Evolutionary conservation across 1,140 invertebrate species (phyloP), one percentile per base, ranked within the genome.

Genomic region (Diabrotica virgifera): DNA sequence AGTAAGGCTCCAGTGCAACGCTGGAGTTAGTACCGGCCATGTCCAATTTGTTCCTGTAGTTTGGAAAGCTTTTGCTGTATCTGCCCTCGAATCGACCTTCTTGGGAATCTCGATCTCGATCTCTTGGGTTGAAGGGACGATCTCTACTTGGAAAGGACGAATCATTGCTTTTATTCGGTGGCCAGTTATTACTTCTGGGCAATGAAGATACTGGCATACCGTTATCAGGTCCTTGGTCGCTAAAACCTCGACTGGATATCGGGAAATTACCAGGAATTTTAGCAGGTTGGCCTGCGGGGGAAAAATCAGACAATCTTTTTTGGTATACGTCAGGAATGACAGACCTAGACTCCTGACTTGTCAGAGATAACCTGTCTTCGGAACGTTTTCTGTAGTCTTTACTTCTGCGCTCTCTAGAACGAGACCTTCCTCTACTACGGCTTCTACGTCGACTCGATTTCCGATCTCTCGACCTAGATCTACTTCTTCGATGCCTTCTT

Each of bases 1-100:
- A 75, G 55, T 73, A 77, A 0, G 77, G 76, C 36, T 74, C 70
- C 0, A 95, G 81, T 68, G 90, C 86, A 8, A 94, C 83, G 71
- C 90, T 90, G 56, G 82, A 80, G 6, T 84, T 84, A 14, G 51
- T 60, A 6, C 46, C 14, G 55, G 67, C 68, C 12, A 64, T 46
- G 0, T 51, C 62, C 11, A 57, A 57, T 50, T 55, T 59, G 24
- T 24, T 54, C 0, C 40, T 38, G 11, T n/a, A 13, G 6, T 7
- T 24, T 2, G 40, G 46, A 24, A 62, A 54, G 11, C 5, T 14
- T 37, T 38, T 53, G 10, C 54, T 51, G 51, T 54, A 62, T 14
- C 55, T 54, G 36, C 50, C 56, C 7, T 58, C 6, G n/a, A 59
- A 59, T 59, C 12, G n/a, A 55, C 50, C 24, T 24, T 24, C 24